Evolutionary conservation across 2,797 vertebrate species (phyloP), one percentile per base, ranked within the genome.

Genomic region (Characodon lateralis): DNA sequence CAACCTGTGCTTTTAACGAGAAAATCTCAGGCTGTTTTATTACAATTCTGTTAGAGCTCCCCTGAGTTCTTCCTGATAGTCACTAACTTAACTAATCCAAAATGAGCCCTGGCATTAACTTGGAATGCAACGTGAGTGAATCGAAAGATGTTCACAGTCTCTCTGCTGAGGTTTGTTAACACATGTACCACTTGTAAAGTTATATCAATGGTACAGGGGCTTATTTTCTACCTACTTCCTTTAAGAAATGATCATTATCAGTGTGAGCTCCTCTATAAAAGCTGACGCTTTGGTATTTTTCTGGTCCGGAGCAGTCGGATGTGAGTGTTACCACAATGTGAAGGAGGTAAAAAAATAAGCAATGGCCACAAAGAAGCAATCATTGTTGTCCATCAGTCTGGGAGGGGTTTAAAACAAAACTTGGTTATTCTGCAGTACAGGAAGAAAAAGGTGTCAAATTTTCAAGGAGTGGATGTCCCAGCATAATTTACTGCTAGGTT

Each of bases 1-100:
- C 86, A 83, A 88, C 86, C 74, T 86, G 82, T 71, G 46, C 53
- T 75, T 92, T 94, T 94, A 90, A 91, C 86, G 76, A 82, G 85
- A 51, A 71, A 61, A 78, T 80, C 86, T 83, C 87, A 74, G 83
- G 79, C 90, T 89, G 90, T 90, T 94, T 93, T 89, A 94, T 83
- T 81, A 79, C 50, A 1, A 63, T 63, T 76, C 85, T 74, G 74
- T 87, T 71, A 86, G 82, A 78, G 79, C 76, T 73, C 82, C 76
- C 71, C 73, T 79, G 77, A 77, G 81, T 84, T 89, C 82, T 81
- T 80, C 87, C 87, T 73, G 82, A 84, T 82, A 82, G 77, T 89
- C 83, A 72, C 66, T 79, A 48, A 83, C 74, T 65, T 55, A 48
- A 63, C 61, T 39, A 9, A 74, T 82, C 87, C 85, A 87, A 76